Conservation (phyloP, 2,113 vertebrate genomes). For the Glaucomys volans region DNA sequence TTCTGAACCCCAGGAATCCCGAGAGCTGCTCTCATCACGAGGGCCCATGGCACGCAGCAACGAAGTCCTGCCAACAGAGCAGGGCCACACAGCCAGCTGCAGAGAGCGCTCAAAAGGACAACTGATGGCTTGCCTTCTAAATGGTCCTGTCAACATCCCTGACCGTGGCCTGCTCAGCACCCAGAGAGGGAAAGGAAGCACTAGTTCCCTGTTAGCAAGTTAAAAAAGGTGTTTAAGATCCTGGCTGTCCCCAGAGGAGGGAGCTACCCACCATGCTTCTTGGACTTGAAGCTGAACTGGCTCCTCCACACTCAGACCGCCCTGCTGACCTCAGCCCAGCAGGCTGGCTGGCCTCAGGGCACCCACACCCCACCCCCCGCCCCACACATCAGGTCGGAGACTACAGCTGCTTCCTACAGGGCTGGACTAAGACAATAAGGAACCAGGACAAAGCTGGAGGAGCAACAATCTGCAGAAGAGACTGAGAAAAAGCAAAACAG, state of each 20-base stretch:
- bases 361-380: background rate
- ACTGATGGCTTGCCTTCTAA: background rate
- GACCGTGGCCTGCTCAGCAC: background rate
- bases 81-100: background rate
- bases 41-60: background rate
- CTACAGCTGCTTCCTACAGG: background rate
- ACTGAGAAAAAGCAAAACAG: background rate
- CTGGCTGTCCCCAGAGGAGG: background rate
- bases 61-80: background rate
- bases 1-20: background rate
- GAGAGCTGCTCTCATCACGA: background rate
- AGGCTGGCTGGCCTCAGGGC: background rate
- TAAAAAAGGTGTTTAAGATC: background rate
- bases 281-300: background rate
- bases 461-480: background rate
- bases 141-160: background rate
- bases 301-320: background rate
- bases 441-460: background rate
- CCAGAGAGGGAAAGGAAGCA: background rate
- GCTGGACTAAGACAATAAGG: background rate
- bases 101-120: background rate
- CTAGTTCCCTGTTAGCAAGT: background rate
- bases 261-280: no score
- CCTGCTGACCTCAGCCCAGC: background rate
- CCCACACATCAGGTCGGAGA: background rate